Base-by-base conservation (phyloP, 2,113 vertebrate genomes). In the Calonectris borealis region DNA sequence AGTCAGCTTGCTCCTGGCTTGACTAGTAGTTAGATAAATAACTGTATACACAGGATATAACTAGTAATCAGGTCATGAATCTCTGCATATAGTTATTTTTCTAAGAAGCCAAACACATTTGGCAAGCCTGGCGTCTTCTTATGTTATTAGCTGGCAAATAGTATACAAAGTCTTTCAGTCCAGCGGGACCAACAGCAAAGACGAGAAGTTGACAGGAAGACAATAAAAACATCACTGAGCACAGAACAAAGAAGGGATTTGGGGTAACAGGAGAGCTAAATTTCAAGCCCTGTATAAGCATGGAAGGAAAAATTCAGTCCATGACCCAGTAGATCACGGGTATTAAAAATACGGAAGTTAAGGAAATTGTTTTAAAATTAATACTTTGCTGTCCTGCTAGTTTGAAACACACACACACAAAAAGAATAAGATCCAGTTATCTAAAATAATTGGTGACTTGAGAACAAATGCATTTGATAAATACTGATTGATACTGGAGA, bases 131-230 rank as follows among this genome's bases (percentile, higher is more conserved):
- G 81, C 4, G 13, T 77, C 42, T 5, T 86, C 77, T 91, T 66
- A 34, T 38, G 31, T 71, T 82, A 85, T 91, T 92, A 94, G 70
- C 66, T 91, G 82, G 73, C 78, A 88, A 96, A 84, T 19, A 90
- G 49, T 17, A 48, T 31, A 82, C 27, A 38, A 81, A 91, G 52
- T n/a, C 82, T 93, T 92, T 87, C 90, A 82, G 61, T 42, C 70
- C 82, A 64, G 70, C 2, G 15, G 91, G 76, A 91, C 49, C 62
- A 91, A 83, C 31, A 36, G 71, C 38, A 91, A 81, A 83, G 83
- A 96, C 54, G 68, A 87, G 90, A 91, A 51, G 62, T 24, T 94
- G 92, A 94, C 69, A 82, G n/a, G 57, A 91, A 85, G 57, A 82
- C 75, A 93, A 93, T 78, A 68, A 90, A 95, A 93, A 85, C 84